Evolutionary conservation across 2,113 vertebrate species (phyloP).

Genomic region (Fulica atra): DNA sequence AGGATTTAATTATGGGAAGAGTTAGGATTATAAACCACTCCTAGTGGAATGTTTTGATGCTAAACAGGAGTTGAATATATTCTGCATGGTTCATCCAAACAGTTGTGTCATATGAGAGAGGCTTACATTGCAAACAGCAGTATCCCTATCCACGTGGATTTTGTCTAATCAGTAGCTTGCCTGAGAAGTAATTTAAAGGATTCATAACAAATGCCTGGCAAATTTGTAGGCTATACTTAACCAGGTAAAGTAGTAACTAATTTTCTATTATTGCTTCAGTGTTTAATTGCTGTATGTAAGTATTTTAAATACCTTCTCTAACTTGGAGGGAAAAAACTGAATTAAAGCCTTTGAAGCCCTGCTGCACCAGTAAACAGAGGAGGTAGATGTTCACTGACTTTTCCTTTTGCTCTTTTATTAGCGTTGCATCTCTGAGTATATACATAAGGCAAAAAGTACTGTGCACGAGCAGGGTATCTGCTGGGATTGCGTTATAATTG

Average conservation of each 20-base stretch:
- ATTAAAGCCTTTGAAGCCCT: neutral
- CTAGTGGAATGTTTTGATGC: neutral
- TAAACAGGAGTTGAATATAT: neutral
- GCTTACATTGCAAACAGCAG: neutral
- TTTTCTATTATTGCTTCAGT: neutral
- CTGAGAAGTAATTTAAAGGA: neutral
- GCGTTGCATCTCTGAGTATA: neutral
- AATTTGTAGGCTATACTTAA: neutral
- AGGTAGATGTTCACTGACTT: neutral
- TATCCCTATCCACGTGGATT: neutral
- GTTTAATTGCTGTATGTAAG: neutral
- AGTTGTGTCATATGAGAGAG: neutral
- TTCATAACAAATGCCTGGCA: neutral
- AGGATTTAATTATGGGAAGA: neutral
- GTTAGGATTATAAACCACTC: neutral
- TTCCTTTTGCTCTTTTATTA: neutral
- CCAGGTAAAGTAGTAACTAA: neutral
- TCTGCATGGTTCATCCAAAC: neutral
- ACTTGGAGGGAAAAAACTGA: neutral
- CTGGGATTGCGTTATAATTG: neutral
- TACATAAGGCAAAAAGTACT: neutral
- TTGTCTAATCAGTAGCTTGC: neutral
- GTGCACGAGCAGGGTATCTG: neutral
- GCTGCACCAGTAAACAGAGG: neutral
- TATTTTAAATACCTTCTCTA: neutral